Evolutionary conservation across 2,888 invertebrate genomes (phyloP).

Genomic region (Rhimphoctona megacephalus): DNA sequence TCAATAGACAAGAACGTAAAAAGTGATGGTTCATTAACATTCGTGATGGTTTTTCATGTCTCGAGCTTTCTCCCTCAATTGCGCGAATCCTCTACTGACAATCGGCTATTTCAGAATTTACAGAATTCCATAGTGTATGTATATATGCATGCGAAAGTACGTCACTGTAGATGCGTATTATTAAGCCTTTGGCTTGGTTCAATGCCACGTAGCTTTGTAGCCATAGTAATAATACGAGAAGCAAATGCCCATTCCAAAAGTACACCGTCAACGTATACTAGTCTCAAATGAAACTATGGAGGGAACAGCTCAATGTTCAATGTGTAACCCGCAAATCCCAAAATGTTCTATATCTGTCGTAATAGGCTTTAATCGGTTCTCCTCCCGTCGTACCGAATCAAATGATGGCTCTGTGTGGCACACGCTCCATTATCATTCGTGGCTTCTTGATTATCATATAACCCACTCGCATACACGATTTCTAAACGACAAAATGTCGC

Average conservation of each 20-base stretch:
- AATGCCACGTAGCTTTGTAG: constrained; percentile 66
- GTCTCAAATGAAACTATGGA: constrained; percentile 21
- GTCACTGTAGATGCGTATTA: constrained; percentile 68
- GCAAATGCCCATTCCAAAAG: constrained; percentile 52
- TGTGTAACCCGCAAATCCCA: constrained; percentile 69
- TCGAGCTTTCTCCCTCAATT: constrained; percentile 31
- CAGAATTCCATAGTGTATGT: too few species aligned
- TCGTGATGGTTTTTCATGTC: constrained; percentile 64
- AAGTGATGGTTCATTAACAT: constrained; percentile 69
- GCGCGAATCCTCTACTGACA: constrained; percentile 15
- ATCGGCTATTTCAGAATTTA: constrained; percentile 15
- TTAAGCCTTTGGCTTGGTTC: constrained; percentile 70
- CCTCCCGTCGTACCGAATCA: constrained; percentile 19
- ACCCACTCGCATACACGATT: constrained; percentile 51
- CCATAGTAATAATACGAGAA: constrained; percentile 47
- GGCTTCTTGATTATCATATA: constrained; percentile 64
- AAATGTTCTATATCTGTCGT: constrained; percentile 68
- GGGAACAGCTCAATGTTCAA: constrained; percentile 23
- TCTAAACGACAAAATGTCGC: constrained; percentile 22
- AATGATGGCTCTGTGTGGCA: constrained; percentile 55
- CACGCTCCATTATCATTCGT: constrained; percentile 63
- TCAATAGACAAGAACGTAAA: constrained; percentile 42
- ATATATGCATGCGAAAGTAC: constrained; percentile 54
- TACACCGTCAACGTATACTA: constrained; percentile 56
- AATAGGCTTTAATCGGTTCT: constrained; percentile 69